Percentiles rank a stretch among this genome's conserved stretches.
These are phyloP conservation scores for Melanocharis versteri DNA, from an alignment of 2,113 vertebrate species.

Conservation along the genomic window DNA sequence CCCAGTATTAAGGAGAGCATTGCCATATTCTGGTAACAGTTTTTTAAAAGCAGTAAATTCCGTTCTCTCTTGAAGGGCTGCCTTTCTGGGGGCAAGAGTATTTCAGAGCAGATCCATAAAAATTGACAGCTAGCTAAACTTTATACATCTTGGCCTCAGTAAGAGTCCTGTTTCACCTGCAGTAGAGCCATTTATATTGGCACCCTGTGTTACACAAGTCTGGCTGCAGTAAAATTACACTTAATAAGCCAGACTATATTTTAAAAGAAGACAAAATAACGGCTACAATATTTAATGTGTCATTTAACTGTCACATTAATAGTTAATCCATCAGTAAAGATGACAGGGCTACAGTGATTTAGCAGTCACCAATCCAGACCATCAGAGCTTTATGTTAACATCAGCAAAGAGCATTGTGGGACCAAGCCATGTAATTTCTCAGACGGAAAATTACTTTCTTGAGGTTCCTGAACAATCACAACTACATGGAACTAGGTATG, in stretches of 20 bases:
- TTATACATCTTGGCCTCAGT: not conserved
- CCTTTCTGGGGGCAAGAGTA: not conserved
- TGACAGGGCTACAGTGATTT: not conserved
- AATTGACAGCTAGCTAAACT: constrained; percentile 21
- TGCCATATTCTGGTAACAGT: not conserved
- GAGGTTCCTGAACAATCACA: not conserved
- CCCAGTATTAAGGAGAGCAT: not conserved
- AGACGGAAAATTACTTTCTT: not conserved
- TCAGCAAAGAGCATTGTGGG: not conserved
- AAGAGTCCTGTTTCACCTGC: not conserved
- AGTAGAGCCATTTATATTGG: not conserved
- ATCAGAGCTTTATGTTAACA: not conserved
- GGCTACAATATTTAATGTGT: constrained; percentile 27
- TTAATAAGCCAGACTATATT: constrained; percentile 6
- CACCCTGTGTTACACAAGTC: not conserved
- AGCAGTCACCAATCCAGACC: not conserved
- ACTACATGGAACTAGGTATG: not conserved
- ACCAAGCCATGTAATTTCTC: not conserved
- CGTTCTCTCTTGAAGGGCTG: not conserved
- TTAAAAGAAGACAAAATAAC: constrained; percentile 31
- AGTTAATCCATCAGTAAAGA: constrained; percentile 17
- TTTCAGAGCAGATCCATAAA: constrained; percentile 23
- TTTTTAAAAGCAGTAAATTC: not conserved
- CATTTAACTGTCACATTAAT: constrained; percentile 20
- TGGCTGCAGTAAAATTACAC: constrained; percentile 30